These are phyloP conservation scores for Cuculus canorus DNA, from an alignment of 2,797 vertebrate species.

Conservation along the genomic window DNA sequence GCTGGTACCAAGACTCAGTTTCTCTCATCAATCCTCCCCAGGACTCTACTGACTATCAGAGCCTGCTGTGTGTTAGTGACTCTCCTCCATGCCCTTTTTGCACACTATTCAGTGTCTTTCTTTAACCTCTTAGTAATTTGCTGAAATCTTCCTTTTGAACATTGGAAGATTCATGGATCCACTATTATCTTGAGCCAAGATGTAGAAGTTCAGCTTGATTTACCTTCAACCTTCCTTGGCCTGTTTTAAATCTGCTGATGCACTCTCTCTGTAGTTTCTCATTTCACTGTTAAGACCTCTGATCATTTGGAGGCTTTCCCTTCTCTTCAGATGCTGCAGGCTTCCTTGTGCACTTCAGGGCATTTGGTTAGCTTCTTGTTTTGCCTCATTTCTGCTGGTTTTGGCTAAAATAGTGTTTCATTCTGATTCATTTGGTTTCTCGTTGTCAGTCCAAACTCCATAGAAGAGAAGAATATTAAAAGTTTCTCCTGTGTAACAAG, in stretches of 20 bases:
- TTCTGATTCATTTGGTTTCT: not conserved
- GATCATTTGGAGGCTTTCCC: not conserved
- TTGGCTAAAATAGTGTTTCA: not conserved
- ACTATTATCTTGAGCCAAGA: slow-evolving; percentile 13
- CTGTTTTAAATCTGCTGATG: not conserved
- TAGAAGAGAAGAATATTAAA: not conserved
- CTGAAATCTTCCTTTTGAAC: slow-evolving; percentile 41
- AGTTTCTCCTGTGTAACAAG: not conserved
- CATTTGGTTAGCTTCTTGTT: not conserved
- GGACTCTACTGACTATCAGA: not conserved
- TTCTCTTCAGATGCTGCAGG: not conserved
- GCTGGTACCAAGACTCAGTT: slow-evolving; percentile 23
- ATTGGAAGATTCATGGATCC: slow-evolving; percentile 43
- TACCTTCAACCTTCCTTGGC: not conserved
- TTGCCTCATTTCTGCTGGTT: not conserved
- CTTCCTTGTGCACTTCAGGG: not conserved
- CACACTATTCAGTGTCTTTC: not conserved
- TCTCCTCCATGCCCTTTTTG: not conserved
- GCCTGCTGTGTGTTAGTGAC: not conserved
- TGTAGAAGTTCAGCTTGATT: slow-evolving; percentile 22
- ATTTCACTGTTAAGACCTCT: not conserved
- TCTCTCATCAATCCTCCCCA: slow-evolving; percentile 15
- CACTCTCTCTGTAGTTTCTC: not conserved
- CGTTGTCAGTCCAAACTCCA: not conserved
- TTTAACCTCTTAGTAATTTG: slow-evolving; percentile 1